Base-by-base conservation (phyloP, 2,113 vertebrate genomes). In the Anthoscopus minutus region DNA sequence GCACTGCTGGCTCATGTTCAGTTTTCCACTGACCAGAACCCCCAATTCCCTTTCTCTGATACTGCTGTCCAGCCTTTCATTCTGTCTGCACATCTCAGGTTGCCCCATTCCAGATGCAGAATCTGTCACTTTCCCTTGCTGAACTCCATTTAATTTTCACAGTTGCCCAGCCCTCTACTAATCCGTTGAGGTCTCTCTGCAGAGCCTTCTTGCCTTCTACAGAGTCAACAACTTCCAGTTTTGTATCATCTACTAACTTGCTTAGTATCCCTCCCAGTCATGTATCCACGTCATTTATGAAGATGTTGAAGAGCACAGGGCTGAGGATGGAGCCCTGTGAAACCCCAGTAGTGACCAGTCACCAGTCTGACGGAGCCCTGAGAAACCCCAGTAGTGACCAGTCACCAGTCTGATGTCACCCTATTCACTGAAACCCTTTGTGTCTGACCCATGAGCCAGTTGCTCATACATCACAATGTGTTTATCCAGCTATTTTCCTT, bases 21-120 rank as follows among this genome's bases (percentile, higher is more conserved):
- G 5, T 0, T 53, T 53, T 0, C 9, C 6, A 2, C 0, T 1
- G 4, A 67, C 3, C 53, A 60, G 45, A 9, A 71, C 7, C 20
- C 20, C 10, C 57, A 77, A 8, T 18, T 33, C 30, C 23, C 30
- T 51, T n/a, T 54, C 48, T 4, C 0, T 6, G 6, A 25, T 5
- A 1, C 40, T 54, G 30, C 57, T 60, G 4, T 67, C 38, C 45
- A 74, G 9, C 21, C 7, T 60, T 38, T 67, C 53, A 60, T 45
- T 53, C 30, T 28, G 19, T 18, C 45, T 81, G n/a, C 6, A 74
- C 10, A 30, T 21, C 33, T 44, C 6, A 5, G 38, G 11, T 14
- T 58, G 45, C 13, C 23, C 28, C 44, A 51, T 30, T 11, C 38
- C 53, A 74, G 19, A 37, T 25, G 28, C 11, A 89, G 23, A 38